phyloP scores from a whole-genome alignment of 2,113 vertebrate genomes.

The Myotis lucifugus region DNA sequence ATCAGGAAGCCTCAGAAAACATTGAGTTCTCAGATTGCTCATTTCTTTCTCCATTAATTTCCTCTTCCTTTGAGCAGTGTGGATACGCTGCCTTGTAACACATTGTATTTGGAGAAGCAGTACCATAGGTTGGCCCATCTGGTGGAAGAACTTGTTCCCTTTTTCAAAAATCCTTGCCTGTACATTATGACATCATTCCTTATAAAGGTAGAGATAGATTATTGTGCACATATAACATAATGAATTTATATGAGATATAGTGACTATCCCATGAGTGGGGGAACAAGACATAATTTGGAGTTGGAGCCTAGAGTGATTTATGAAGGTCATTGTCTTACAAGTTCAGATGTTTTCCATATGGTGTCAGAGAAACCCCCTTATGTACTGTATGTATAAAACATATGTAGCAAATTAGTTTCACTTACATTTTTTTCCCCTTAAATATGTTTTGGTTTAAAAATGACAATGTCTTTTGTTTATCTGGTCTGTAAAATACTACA shows the following conservation, averaged over 20 bases:
- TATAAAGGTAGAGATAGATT: slow-evolving; percentile 82
- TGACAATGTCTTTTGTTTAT: slow-evolving; percentile 81
- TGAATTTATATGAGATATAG: slow-evolving; percentile 82
- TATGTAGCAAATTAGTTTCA: slow-evolving; percentile 85
- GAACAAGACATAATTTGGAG: slow-evolving; percentile 86
- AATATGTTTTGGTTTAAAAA: slow-evolving; percentile 84
- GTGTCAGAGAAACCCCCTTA: slow-evolving; percentile 81
- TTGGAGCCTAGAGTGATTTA: slow-evolving; percentile 88
- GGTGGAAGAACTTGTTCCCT: slow-evolving; percentile 69
- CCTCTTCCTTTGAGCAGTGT: not conserved
- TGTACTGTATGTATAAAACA: slow-evolving; percentile 85
- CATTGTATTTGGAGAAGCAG: not conserved
- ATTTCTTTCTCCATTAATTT: slow-evolving; percentile 23
- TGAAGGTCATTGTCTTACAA: slow-evolving; percentile 88
- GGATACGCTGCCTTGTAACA: not conserved
- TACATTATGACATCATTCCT: slow-evolving; percentile 84
- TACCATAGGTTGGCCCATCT: slow-evolving; percentile 63
- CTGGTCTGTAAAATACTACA: slow-evolving; percentile 60
- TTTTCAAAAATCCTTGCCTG: slow-evolving; percentile 60
- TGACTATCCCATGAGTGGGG: slow-evolving; percentile 83
- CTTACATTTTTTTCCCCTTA: slow-evolving; percentile 77
- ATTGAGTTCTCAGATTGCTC: not conserved
- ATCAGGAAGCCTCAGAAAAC: not conserved
- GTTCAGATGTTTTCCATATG: slow-evolving; percentile 90
- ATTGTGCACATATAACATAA: slow-evolving; percentile 78